Conservation (phyloP, 2,797 vertebrate species). For the Acridotheres tristis region DNA sequence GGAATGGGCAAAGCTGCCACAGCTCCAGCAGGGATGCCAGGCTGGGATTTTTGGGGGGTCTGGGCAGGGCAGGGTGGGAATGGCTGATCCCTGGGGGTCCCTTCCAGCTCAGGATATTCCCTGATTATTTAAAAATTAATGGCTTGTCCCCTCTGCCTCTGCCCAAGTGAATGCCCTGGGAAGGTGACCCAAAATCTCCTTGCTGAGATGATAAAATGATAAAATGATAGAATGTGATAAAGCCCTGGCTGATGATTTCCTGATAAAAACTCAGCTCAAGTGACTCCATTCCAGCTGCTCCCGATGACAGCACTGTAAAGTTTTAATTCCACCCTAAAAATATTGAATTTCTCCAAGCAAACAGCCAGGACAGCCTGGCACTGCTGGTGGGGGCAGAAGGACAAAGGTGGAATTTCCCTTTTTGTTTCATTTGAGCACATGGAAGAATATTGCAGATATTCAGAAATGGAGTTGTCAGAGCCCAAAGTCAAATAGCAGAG, state of each 20-base stretch:
- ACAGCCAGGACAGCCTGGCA: background rate
- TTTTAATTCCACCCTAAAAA: background rate
- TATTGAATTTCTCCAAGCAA: background rate
- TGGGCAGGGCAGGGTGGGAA: background rate
- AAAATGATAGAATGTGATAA: background rate
- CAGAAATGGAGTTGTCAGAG: background rate
- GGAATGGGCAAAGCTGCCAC: background rate
- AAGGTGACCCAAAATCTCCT: constrained; percentile 32
- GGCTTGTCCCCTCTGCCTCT: background rate
- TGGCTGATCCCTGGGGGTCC: background rate
- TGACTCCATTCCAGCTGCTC: background rate
- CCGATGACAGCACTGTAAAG: background rate
- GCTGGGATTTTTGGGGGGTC: fast-evolving
- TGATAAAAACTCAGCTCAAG: background rate
- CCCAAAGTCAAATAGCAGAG: background rate
- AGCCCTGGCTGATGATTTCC: background rate
- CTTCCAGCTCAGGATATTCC: background rate
- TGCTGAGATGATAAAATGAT: background rate
- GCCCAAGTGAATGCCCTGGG: background rate
- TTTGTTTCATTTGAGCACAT: background rate
- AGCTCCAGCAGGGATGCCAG: background rate
- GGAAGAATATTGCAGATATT: background rate
- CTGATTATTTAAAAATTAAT: background rate
- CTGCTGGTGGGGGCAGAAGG: background rate
- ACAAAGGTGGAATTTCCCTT: background rate